Percentiles rank a stretch among this genome's conserved stretches.
Evolutionary conservation across 2,888 invertebrate genomes (phyloP).

Genomic region (Aphodius sticticus): DNA sequence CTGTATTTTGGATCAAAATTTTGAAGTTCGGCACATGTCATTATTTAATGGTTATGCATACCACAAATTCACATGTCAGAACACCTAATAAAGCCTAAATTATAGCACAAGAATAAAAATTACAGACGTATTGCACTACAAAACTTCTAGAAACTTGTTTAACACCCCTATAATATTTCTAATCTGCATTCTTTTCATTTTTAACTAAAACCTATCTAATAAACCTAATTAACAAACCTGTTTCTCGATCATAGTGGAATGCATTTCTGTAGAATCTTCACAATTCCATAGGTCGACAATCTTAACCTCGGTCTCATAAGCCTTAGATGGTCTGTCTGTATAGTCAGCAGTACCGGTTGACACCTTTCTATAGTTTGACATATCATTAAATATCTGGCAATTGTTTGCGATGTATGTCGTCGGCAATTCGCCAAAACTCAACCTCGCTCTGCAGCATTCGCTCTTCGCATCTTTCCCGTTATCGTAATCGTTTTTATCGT

Average conservation of each 20-base stretch:
- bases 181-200: background rate
- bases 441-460: slow-evolving; percentile 51
- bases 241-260: slow-evolving; percentile 41
- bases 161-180: background rate
- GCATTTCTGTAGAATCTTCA: slow-evolving; percentile 36
- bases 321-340: slow-evolving; percentile 48
- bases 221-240: background rate
- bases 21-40: too few relatives aligned
- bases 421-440: slow-evolving; percentile 52
- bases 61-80: too few relatives aligned
- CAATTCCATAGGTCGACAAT: slow-evolving; percentile 37
- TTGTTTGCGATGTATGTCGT: slow-evolving; percentile 59
- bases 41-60: too few relatives aligned
- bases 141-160: too few relatives aligned
- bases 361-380: slow-evolving; percentile 37
- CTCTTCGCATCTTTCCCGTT: slow-evolving; percentile 44
- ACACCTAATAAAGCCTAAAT: too few relatives aligned
- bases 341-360: slow-evolving; percentile 35
- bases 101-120: too few relatives aligned
- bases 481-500: slow-evolving; percentile 40
- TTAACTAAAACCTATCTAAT: background rate
- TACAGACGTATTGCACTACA: too few relatives aligned
- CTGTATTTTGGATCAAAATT: too few relatives aligned
- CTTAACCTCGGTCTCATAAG: slow-evolving; percentile 47
- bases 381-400: slow-evolving; percentile 49